Base-by-base conservation (phyloP, 2,113 vertebrate genomes). In the Toxotes jaculatrix region DNA sequence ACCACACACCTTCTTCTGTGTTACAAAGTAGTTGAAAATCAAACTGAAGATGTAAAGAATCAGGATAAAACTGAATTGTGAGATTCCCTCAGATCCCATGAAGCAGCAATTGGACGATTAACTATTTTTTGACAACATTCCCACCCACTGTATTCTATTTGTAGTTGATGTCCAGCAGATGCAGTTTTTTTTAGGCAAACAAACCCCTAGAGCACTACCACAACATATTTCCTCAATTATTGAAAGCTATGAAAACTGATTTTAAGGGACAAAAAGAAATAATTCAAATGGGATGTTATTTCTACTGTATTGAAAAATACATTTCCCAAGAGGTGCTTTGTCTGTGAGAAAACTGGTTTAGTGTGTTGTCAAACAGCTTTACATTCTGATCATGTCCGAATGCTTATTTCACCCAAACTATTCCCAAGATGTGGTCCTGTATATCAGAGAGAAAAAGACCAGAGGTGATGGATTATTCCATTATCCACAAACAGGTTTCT, bases 381-480 rank as follows among this genome's bases (percentile, higher is more conserved):
- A 55, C 36, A 74, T 74, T 80, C 69, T 47, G 32, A 80, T 68
- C 1, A 4, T 59, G 61, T 59, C 32, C 47, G 34, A n/a, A 62
- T 75, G 27, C 23, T 72, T 75, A 62, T 79, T 78, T 87, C 71
- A 68, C 63, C 56, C 12, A 79, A 72, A 75, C 43, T 61, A 36
- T 70, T 70, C 61, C 1, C 32, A 60, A 71, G 67, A 83, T 77
- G 62, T 60, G 70, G 27, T 36, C 42, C 53, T 8, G 34, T 69
- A 64, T 73, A 74, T 70, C 10, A 63, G 34, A 73, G 45, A 74
- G 17, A 69, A 43, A 73, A 51, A 79, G 59, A 79, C 17, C 59
- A 67, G 71, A 77, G 56, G 59, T 90, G 53, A 91, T 91, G 74
- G 85, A 90, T 88, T 83, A 82, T 79, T 61, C 60, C 72, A 82